Evolutionary conservation across 2,888 invertebrate species (phyloP).

Genomic region (Lepetodrilus schrolli): DNA sequence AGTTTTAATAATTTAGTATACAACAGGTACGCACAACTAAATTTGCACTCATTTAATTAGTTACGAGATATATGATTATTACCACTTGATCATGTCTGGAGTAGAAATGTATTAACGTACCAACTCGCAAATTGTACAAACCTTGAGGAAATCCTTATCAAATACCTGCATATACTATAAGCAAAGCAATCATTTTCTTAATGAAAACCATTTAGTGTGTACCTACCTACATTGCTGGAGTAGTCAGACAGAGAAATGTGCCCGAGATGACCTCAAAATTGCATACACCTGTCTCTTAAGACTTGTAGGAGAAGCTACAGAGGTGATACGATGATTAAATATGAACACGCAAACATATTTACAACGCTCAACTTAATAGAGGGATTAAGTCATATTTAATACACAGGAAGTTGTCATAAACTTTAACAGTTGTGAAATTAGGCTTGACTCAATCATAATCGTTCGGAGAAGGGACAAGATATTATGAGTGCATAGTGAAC

Average conservation of each 20-base stretch:
- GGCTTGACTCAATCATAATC: neutral
- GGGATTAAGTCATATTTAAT: conserved; percentile 23
- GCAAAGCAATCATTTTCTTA: neutral
- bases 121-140: too few relatives aligned
- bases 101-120: too few relatives aligned
- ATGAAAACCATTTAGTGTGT: conserved; percentile 6
- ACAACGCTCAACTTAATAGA: neutral
- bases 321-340: neutral
- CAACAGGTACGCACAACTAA: too few relatives aligned
- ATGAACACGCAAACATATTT: neutral
- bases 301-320: neutral
- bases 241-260: neutral
- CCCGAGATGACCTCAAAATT: neutral
- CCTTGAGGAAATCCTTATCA: too few relatives aligned
- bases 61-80: too few relatives aligned
- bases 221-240: neutral
- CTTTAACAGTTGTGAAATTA: neutral
- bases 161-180: neutral
- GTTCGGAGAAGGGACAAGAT: too few relatives aligned
- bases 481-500: too few relatives aligned
- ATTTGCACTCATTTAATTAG: too few relatives aligned
- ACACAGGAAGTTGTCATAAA: conserved; percentile 13
- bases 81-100: too few relatives aligned
- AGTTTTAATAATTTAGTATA: too few relatives aligned
- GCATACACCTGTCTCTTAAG: neutral